phyloP scores from a whole-genome alignment of 2,888 invertebrate genomes.

The Hypsopygia costalis region DNA sequence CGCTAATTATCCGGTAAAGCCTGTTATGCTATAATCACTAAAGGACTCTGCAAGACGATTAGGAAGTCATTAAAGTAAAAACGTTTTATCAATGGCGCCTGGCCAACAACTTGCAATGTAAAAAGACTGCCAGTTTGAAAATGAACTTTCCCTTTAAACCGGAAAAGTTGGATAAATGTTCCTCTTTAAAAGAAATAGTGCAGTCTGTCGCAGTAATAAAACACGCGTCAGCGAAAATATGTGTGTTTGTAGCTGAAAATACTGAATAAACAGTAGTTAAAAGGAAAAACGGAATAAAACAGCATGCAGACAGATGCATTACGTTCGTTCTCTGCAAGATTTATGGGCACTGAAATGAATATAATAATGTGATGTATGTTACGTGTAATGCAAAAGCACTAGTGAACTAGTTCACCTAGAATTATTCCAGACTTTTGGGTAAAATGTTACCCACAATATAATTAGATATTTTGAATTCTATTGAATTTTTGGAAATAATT shows the following conservation, averaged over 20 bases:
- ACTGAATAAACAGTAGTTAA: constrained; percentile 4
- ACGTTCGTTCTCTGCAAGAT: too few relatives aligned
- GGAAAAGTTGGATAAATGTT: constrained; percentile 8
- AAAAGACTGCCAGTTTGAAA: background rate
- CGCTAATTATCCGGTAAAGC: constrained; percentile 28
- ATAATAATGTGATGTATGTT: too few relatives aligned
- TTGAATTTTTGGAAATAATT: too few relatives aligned
- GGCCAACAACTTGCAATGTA: constrained; percentile 1
- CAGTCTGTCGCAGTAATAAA: constrained; percentile 9
- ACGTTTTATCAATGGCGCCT: constrained; percentile 15
- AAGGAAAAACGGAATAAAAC: constrained; percentile 7
- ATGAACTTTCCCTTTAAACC: background rate
- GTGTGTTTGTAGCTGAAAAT: background rate
- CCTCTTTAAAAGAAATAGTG: constrained; percentile 12
- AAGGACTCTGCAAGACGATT: constrained; percentile 7
- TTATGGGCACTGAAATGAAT: too few relatives aligned
- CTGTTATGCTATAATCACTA: too few relatives aligned
- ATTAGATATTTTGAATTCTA: too few relatives aligned
- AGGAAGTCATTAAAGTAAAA: constrained; percentile 18
- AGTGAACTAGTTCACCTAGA: too few relatives aligned
- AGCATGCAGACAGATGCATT: constrained; percentile 4
- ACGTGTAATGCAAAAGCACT: too few relatives aligned
- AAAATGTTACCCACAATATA: too few relatives aligned
- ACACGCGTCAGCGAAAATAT: constrained; percentile 7
- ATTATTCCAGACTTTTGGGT: too few relatives aligned